Conservation (phyloP, 2,888 invertebrate species). For the Drosophila fungiperda region DNA sequence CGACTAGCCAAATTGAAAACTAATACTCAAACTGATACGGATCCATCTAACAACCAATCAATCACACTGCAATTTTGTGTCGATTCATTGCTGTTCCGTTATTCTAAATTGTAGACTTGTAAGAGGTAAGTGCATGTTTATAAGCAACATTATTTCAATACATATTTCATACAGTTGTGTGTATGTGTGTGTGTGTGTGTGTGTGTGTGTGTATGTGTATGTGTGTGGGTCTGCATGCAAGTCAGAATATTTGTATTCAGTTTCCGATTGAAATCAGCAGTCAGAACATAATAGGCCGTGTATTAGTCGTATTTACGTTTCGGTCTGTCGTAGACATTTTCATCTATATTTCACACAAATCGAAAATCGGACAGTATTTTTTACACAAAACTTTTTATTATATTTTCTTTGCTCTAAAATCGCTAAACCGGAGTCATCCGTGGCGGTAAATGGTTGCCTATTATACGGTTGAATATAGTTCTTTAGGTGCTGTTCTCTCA, state of each 20-base stretch:
- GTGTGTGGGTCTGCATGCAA: neutral
- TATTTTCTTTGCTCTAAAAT: slow-evolving; percentile 53
- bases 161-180: neutral
- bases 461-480: slow-evolving; percentile 9
- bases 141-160: neutral
- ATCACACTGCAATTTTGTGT: slow-evolving; percentile 5
- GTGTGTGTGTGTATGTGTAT: neutral
- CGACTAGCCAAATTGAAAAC: neutral
- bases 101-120: slow-evolving; percentile 33
- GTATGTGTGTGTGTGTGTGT: neutral
- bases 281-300: slow-evolving; percentile 38
- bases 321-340: slow-evolving; percentile 26
- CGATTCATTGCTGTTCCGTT: slow-evolving; percentile 28
- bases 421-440: slow-evolving; percentile 39
- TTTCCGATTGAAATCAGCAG: slow-evolving; percentile 3
- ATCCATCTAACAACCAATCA: slow-evolving; percentile 12
- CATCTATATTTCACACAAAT: slow-evolving; percentile 55
- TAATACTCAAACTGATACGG: slow-evolving; percentile 1
- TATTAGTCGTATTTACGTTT: slow-evolving; percentile 15
- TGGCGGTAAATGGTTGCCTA: slow-evolving; percentile 32
- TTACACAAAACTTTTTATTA: slow-evolving; percentile 50
- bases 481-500: slow-evolving; percentile 32
- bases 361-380: slow-evolving; percentile 61
- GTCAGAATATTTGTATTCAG: neutral
- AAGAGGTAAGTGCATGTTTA: slow-evolving; percentile 34